These are phyloP conservation scores for Megaceryle alcyon DNA, from an alignment of 2,797 vertebrate species.

Conservation along the genomic window DNA sequence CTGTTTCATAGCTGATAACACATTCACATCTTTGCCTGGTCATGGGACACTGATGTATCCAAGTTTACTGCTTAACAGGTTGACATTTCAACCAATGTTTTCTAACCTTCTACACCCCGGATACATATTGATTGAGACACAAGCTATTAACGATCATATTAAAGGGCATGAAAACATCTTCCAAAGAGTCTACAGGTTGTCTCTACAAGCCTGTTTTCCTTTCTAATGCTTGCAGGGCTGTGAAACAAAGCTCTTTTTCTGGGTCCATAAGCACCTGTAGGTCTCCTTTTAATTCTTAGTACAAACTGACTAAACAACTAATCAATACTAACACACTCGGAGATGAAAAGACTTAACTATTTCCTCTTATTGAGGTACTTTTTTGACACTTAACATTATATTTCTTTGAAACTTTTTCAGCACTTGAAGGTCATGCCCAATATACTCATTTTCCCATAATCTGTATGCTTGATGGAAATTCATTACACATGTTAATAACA, in stretches of 20 bases:
- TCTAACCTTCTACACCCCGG: neutral
- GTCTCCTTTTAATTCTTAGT: neutral
- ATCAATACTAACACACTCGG: neutral
- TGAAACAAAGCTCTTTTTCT: neutral
- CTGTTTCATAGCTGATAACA: accelerated
- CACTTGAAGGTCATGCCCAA: neutral
- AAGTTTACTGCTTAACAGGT: neutral
- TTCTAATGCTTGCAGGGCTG: neutral
- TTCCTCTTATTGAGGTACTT: neutral
- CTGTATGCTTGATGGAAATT: neutral
- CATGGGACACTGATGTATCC: accelerated
- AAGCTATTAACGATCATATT: neutral
- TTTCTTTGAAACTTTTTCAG: neutral
- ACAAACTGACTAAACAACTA: neutral
- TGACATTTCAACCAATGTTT: neutral
- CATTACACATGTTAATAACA: neutral
- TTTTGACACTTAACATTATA: neutral
- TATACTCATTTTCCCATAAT: neutral
- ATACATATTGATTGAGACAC: neutral
- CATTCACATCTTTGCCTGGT: neutral
- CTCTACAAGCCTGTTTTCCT: neutral
- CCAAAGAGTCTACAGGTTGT: neutral
- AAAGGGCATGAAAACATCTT: neutral
- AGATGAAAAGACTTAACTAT: neutral
- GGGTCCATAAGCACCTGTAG: neutral